Base-by-base conservation (phyloP, 1,140 invertebrate genomes). In the Drosophila novamexicana region DNA sequence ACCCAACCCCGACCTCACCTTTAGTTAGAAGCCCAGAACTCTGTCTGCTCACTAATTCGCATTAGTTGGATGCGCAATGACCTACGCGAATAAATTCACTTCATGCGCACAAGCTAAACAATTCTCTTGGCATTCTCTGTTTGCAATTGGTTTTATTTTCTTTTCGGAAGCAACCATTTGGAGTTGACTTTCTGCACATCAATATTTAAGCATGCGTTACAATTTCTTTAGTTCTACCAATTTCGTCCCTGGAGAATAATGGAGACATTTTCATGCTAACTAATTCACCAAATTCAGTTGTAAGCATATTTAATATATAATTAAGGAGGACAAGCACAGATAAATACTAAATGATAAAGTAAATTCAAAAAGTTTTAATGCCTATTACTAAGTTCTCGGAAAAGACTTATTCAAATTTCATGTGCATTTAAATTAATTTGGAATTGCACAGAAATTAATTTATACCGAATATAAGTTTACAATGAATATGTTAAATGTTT, bases 171-270 rank as follows among this genome's bases (percentile, higher is more conserved):
- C 16, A 32, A 1, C 40, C 34, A 45, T 18, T 47, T 22, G 52
- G 0, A 9, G 57, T 32, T 74, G 36, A 57, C 71, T 63, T 37
- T 16, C 40, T 18, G 36, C 29, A 62, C 66, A 75, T 75, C 71
- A 75, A 75, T 75, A 75, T 75, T 75, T 70, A 69, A 75, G 44
- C 65, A 63, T 50, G 49, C 70, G 40, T 54, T 66, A 47, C 53
- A 37, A 61, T 63, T 68, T 59, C 64, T 40, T 68, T 61, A 68
- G 50, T 56, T 56, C 14, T 18, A 12, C n/a, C 14, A 29, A 37
- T 47, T 7, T 32, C n/a, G 9, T 7, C n/a, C 69, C 40, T 6
- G 32, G 36, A 32, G 34, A 40, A 18, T 56, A 18, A 29, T 64
- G 14, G 37, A 44, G 32, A 59, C 34, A 54, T 22, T 64, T 52